Percentiles rank a stretch among this genome's conserved stretches.
Conservation (phyloP, 2,797 vertebrate genomes). For the Paedocypris micromegethes region DNA sequence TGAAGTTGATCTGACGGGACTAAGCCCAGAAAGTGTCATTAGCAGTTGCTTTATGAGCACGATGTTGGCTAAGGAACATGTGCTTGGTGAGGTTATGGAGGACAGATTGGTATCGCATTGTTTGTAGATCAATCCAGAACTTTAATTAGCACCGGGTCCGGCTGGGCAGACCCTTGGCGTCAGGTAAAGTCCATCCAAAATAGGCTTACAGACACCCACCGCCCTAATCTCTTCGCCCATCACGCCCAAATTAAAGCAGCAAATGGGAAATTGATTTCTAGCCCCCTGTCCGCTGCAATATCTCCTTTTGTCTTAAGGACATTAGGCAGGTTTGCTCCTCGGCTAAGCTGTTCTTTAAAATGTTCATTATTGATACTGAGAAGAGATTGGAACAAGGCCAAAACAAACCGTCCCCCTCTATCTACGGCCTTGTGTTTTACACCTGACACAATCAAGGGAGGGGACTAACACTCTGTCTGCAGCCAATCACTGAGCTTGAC, state of each 20-base stretch:
- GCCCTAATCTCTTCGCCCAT: constrained; percentile 76
- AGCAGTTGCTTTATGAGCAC: constrained; percentile 65
- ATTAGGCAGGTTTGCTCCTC: constrained; percentile 72
- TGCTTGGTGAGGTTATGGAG: constrained; percentile 67
- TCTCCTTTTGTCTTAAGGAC: constrained; percentile 83
- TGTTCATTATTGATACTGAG: constrained; percentile 73
- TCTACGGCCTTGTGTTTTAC: constrained; percentile 36
- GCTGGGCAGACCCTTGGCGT: constrained; percentile 49
- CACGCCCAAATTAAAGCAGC: constrained; percentile 77
- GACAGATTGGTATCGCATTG: constrained; percentile 77
- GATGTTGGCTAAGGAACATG: constrained; percentile 57
- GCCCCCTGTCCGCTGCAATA: constrained; percentile 73
- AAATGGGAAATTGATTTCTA: constrained; percentile 86
- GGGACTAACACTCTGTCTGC: constrained; percentile 17
- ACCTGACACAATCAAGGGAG: constrained; percentile 38
- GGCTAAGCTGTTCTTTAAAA: constrained; percentile 78
- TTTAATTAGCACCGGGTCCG: constrained; percentile 76
- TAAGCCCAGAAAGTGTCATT: constrained; percentile 47
- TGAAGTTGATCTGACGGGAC: constrained; percentile 28
- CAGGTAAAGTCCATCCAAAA: constrained; percentile 71
- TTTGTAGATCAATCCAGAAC: constrained; percentile 75
- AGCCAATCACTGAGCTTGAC: constrained; percentile 26
- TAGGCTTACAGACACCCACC: constrained; percentile 72
- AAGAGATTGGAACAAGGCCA: constrained; percentile 59
- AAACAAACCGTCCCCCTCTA: constrained; percentile 42